phyloP scores from a whole-genome alignment of 2,797 vertebrate genomes.

The Neoniphon sammara region DNA sequence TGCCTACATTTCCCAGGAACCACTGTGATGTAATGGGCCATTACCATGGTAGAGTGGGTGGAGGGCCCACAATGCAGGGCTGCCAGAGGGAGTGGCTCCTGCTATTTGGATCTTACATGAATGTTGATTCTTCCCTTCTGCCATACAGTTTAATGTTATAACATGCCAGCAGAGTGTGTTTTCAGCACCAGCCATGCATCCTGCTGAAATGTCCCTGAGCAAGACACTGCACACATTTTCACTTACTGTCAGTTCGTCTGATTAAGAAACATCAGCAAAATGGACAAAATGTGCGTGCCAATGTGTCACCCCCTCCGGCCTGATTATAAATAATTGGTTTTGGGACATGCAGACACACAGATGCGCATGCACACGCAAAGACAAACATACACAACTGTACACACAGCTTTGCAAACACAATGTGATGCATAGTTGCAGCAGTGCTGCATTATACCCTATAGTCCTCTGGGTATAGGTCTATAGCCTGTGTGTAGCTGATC shows the following conservation, averaged over 20 bases:
- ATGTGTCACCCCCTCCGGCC: neutral
- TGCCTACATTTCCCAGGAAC: conserved; percentile 75
- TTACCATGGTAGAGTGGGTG: conserved; percentile 6
- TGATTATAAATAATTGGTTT: neutral
- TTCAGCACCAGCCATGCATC: neutral
- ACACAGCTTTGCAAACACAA: neutral
- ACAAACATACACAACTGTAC: neutral
- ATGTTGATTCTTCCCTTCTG: conserved; percentile 22
- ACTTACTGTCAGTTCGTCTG: neutral
- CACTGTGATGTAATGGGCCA: conserved; percentile 48
- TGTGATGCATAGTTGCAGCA: conserved; percentile 26
- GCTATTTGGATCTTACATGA: conserved; percentile 3
- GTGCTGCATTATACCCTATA: conserved; percentile 7
- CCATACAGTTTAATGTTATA: conserved; percentile 6
- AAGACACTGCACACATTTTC: neutral
- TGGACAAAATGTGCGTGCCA: neutral
- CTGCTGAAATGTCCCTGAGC: conserved; percentile 10
- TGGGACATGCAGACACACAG: conserved; percentile 8
- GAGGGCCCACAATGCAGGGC: conserved; percentile 57
- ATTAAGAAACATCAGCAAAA: neutral
- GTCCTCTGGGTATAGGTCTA: conserved; percentile 2
- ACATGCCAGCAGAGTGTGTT: neutral
- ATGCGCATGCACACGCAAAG: neutral
- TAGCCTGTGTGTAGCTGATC: conserved; percentile 32
- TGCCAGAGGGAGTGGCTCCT: conserved; percentile 74